Evolutionary conservation across 2,888 invertebrate genomes (phyloP).

Genomic region (Zygogramma bicolorata): DNA sequence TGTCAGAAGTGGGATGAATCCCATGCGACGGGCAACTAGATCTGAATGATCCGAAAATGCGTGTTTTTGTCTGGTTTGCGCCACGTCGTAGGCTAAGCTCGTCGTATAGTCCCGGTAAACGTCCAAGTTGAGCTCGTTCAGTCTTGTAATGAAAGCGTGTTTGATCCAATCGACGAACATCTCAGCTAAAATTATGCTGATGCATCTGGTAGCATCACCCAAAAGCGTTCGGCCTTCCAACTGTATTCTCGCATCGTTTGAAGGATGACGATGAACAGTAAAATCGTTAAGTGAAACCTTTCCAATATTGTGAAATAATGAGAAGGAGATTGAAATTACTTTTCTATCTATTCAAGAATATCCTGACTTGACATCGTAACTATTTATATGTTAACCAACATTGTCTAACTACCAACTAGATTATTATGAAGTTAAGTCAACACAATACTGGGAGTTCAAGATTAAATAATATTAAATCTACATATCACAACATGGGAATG

Average conservation of each 20-base stretch:
- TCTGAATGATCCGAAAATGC: constrained; percentile 98
- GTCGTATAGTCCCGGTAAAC: constrained; percentile 95
- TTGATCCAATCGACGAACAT: constrained; percentile 97
- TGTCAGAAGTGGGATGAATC: constrained; percentile 97
- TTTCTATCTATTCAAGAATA: too few relatives aligned
- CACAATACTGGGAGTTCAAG: too few relatives aligned
- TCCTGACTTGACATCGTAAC: too few relatives aligned
- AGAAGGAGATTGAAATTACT: too few relatives aligned
- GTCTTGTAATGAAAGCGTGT: constrained; percentile 98
- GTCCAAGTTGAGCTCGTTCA: constrained; percentile 94
- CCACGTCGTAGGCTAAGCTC: constrained; percentile 93
- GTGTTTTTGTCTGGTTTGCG: constrained; percentile 91
- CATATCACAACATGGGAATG: too few relatives aligned
- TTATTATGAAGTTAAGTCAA: too few relatives aligned
- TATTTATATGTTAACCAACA: too few relatives aligned
- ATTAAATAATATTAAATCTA: too few relatives aligned
- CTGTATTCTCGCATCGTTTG: constrained; percentile 98
- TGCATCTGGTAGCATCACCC: constrained; percentile 92
- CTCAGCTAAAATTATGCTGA: constrained; percentile 91
- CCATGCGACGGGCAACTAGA: constrained; percentile 95
- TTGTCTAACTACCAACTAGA: too few relatives aligned
- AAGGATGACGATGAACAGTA: constrained; percentile 92
- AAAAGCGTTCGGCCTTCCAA: constrained; percentile 93
- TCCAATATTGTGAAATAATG: too few relatives aligned
- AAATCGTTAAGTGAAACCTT: constrained; percentile 90